These are phyloP conservation scores for Xyrauchen texanus DNA, from an alignment of 2,113 vertebrate genomes.

Conservation along the genomic window DNA sequence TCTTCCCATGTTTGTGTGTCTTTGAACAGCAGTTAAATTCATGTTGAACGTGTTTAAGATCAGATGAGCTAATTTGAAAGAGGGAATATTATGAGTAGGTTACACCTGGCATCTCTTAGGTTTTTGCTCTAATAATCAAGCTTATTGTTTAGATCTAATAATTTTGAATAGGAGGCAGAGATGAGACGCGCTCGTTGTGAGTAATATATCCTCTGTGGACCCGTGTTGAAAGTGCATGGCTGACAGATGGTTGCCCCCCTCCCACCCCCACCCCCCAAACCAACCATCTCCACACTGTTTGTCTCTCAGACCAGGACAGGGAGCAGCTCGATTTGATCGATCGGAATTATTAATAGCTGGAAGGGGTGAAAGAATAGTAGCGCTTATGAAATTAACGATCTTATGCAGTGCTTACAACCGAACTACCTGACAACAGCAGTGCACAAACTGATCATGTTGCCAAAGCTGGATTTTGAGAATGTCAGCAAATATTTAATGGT, in stretches of 20 bases:
- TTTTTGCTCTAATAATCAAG: neutral
- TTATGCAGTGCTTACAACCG: conserved; percentile 11
- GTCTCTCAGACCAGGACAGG: neutral
- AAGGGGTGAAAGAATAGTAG: conserved; percentile 33
- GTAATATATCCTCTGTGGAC: conserved; percentile 12
- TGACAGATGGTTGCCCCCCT: neutral
- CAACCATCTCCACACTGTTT: neutral
- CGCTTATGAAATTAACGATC: conserved; percentile 47
- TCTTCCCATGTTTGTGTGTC: neutral
- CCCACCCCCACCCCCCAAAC: no score
- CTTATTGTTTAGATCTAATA: neutral
- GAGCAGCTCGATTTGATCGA: conserved; percentile 34
- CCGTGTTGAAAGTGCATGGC: neutral
- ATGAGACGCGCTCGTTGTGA: neutral
- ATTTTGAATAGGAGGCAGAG: conserved; percentile 1
- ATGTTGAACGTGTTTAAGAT: neutral
- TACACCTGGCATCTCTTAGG: conserved; percentile 1
- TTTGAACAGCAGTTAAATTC: neutral
- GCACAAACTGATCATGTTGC: conserved; percentile 28
- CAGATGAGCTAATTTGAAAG: neutral
- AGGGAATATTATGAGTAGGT: neutral
- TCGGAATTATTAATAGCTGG: conserved; percentile 36
- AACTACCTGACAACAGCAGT: conserved; percentile 37
- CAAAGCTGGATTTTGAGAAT: conserved; percentile 24
- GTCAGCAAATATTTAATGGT: conserved; percentile 39